A percentile compares a stretch with the other conserved stretches of the same genome.
Evolutionary conservation across 1,140 invertebrate genomes (phyloP).

Genomic region (Diuraphis noxia): DNA sequence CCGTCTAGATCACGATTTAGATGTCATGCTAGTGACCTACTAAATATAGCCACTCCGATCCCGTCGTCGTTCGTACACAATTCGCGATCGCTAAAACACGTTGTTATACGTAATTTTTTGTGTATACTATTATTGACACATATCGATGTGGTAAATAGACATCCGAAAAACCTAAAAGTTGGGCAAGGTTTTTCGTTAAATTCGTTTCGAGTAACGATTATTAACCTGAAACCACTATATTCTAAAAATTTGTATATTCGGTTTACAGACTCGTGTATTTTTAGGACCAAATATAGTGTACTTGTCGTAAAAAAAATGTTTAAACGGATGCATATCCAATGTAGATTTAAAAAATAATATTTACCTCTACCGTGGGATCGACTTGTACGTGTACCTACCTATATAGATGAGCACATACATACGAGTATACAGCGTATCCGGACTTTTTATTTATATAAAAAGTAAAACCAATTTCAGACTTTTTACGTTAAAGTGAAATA

Average conservation of each 20-base stretch:
- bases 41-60: neutral
- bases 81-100: neutral
- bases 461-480: neutral
- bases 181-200: neutral
- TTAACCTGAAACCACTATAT: neutral
- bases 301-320: neutral
- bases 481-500: neutral
- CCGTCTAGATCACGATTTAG: neutral
- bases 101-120: neutral
- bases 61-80: too few relatives aligned
- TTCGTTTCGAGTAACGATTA: neutral
- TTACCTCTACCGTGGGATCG: neutral
- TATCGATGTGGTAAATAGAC: neutral
- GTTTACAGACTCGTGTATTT: neutral
- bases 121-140: neutral
- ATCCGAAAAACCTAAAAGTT: neutral
- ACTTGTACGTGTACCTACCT: too few relatives aligned
- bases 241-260: neutral
- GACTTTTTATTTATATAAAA: neutral
- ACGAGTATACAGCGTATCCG: neutral
- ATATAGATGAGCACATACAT: too few relatives aligned
- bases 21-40: neutral
- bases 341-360: neutral
- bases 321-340: neutral
- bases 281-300: neutral